A percentile compares a stretch with the other conserved stretches of the same genome.
phyloP scores from a whole-genome alignment of 2,797 vertebrate genomes.

The Acrossocheilus fasciatus region DNA sequence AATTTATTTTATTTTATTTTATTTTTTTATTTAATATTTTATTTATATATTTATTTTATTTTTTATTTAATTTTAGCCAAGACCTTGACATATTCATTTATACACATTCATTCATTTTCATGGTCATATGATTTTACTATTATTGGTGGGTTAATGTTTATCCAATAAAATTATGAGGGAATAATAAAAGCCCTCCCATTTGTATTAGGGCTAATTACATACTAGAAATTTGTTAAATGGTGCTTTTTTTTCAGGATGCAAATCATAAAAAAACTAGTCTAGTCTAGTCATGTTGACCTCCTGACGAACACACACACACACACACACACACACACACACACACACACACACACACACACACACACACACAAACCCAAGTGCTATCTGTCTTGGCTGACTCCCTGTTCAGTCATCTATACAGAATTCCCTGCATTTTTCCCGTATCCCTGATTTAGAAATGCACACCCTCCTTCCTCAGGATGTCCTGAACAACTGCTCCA shows the following conservation, averaged over 20 bases:
- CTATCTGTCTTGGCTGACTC: conserved; percentile 12
- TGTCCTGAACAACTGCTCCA: conserved; percentile 54
- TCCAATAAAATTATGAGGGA: neutral
- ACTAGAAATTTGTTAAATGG: neutral
- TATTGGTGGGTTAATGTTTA: neutral
- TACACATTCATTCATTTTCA: neutral
- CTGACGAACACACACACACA: conserved; percentile 37
- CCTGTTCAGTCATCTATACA: conserved; percentile 31
- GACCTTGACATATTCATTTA: neutral
- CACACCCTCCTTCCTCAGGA: conserved; percentile 54
- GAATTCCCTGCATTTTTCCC: conserved; percentile 56
- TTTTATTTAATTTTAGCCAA: neutral
- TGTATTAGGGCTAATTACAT: neutral
- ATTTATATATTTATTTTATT: too few species aligned
- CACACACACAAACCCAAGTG: neutral
- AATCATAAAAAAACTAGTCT: neutral
- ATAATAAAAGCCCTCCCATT: neutral
- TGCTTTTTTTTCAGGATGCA: neutral
- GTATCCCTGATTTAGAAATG: conserved; percentile 47
- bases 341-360: conserved; percentile 9
- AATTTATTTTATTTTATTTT: neutral
- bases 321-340: conserved; percentile 22
- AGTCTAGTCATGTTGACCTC: conserved; percentile 31
- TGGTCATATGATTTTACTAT: neutral
- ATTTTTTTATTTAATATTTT: neutral